Evolutionary conservation across 2,888 invertebrate species (phyloP), one percentile per base, ranked within the genome.

Genomic region (Trisateles emortualis): DNA sequence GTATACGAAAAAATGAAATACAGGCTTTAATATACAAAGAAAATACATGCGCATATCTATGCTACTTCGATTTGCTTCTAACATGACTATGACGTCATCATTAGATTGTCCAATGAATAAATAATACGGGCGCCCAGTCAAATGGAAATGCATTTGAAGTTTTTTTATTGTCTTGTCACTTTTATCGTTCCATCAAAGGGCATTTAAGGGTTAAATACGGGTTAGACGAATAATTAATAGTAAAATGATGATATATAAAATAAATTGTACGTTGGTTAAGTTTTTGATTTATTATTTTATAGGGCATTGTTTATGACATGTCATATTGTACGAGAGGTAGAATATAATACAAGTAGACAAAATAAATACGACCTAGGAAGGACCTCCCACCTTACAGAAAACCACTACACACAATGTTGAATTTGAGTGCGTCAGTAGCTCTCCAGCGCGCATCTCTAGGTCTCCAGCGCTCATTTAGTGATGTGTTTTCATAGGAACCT

Each of bases 101-200:
- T 60, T 56, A 66, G 43, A 63, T 65, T 53, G 51, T 54, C 49
- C 53, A 56, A 58, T 68, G 67, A 61, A 68, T 68, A 68, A 36
- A 48, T 68, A 64, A 68, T 69, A 39, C 36, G 30, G 43, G 29
- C 13, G 53, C 54, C 39, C 36, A 47, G 39, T 54, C 16, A 43
- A 56, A 35, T 45, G 10, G 29, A 36, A 36, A 26, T 24, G 40
- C 46, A 56, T 64, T 68, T 39, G 35, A 56, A 60, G 19, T 56
- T 60, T 59, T 47, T 40, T 19, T 44, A 53, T 59, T 55, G 32
- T 13, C 32, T 45, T 42, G 38, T 6, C 14, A 16, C 32, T 29
- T 39, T 50, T 41, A 41, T 32, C 30, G 38, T 17, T 52, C 49
- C 48, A 36, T 17, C 17, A 35, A 36, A 19, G 26, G 13, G 42